phyloP scores from a whole-genome alignment of 1,140 invertebrate genomes.

The Eumaeus atala region DNA sequence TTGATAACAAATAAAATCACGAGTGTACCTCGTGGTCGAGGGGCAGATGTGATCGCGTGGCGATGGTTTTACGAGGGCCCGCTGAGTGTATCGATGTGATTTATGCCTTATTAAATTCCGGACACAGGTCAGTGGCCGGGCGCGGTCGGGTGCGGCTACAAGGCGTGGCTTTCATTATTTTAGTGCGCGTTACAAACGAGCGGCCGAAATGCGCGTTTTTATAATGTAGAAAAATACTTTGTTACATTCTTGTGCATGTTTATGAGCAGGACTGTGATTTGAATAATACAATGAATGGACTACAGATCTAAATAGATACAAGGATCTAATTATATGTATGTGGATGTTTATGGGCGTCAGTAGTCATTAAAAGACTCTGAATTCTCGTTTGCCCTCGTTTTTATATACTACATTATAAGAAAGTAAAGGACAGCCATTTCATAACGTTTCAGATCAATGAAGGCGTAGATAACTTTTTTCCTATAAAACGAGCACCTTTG shows the following conservation, averaged over 20 bases:
- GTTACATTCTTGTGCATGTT: no score
- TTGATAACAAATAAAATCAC: constrained; percentile 12
- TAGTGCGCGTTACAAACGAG: constrained; percentile 19
- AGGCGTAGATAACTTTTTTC: no score
- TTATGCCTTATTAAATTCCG: constrained; percentile 58
- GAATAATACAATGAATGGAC: no score
- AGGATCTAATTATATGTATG: background rate
- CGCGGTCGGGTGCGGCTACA: constrained; percentile 23
- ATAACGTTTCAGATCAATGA: no score
- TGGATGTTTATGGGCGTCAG: background rate
- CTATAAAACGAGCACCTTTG: no score
- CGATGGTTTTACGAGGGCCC: constrained; percentile 45
- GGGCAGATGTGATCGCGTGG: constrained; percentile 35
- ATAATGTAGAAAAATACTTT: no score
- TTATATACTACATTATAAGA: no score
- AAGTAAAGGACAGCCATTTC: no score
- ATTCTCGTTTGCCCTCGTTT: background rate
- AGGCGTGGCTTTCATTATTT: constrained; percentile 30
- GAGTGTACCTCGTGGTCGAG: constrained; percentile 5
- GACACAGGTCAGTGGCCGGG: constrained; percentile 36
- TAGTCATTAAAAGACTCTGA: no score
- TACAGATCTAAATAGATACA: no score
- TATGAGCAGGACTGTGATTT: no score
- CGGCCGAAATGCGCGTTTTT: no score
- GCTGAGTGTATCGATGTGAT: constrained; percentile 55